Percentiles rank a stretch among this genome's conserved stretches.
phyloP scores from a whole-genome alignment of 2,797 vertebrate genomes.

The Sarcoramphus papa region DNA sequence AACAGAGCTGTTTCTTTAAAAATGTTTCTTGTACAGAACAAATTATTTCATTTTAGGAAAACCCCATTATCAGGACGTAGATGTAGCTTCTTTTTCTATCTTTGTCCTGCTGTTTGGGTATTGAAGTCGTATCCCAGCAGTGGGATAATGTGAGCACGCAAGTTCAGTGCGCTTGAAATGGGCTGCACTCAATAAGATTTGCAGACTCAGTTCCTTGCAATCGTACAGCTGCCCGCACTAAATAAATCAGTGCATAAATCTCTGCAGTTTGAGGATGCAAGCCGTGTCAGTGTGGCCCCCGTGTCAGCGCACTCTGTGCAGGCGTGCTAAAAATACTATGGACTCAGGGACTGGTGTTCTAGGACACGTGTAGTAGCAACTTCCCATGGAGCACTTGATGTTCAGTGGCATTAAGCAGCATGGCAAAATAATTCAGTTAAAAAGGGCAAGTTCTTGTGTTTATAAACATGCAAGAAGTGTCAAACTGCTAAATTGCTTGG shows the following conservation, averaged over 20 bases:
- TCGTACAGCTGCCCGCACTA: not conserved
- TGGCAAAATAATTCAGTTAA: not conserved
- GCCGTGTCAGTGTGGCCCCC: not conserved
- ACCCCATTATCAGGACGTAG: not conserved
- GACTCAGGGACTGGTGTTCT: not conserved
- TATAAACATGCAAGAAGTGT: slow-evolving; percentile 16
- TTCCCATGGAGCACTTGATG: not conserved
- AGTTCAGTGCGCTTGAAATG: not conserved
- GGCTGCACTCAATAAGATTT: not conserved
- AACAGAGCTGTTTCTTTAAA: not conserved
- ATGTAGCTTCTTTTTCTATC: not conserved
- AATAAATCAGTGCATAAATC: not conserved
- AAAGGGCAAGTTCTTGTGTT: slow-evolving; percentile 41
- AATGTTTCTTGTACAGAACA: not conserved
- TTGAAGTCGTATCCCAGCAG: not conserved
- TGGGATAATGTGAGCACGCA: not conserved
- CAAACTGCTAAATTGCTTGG: not conserved
- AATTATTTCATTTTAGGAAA: not conserved
- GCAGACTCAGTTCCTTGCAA: not conserved
- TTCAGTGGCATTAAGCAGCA: slow-evolving; percentile 43
- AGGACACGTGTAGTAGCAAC: not conserved
- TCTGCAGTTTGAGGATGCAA: not conserved
- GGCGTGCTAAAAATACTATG: not conserved
- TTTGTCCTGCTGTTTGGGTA: not conserved
- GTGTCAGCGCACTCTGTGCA: not conserved